Conservation (phyloP, 92 coral and sea anemone genomes). For the Bergia sp. region DNA sequence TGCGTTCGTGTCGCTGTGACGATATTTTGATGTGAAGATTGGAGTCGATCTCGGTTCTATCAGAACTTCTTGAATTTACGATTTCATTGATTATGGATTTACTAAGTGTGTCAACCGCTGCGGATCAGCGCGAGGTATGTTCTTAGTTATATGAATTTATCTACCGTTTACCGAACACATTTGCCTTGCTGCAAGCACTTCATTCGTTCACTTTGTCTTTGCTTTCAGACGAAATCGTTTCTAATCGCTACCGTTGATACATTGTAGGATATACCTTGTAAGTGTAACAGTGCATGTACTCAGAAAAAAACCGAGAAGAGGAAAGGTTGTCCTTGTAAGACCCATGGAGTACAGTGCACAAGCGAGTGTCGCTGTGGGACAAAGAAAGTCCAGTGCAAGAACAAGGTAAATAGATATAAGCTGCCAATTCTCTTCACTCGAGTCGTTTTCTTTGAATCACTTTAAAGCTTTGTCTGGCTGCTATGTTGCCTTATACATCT, state of each 20-base stretch:
- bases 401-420: not conserved
- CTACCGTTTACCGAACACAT: too few relatives aligned
- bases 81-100: too few relatives aligned
- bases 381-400: slow-evolving; percentile 23
- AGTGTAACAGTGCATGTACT: slow-evolving; percentile 4
- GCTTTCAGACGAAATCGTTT: slow-evolving; percentile 27
- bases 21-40: too few relatives aligned
- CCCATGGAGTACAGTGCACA: not conserved
- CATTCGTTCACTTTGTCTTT: not conserved
- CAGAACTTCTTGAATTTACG: too few relatives aligned
- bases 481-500: slow-evolving; percentile 8
- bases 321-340: slow-evolving; percentile 17
- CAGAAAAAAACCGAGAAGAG: slow-evolving; percentile 25
- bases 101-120: too few relatives aligned
- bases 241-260: slow-evolving; percentile 3
- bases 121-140: too few relatives aligned
- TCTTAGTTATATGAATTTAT: too few relatives aligned
- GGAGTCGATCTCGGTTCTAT: too few relatives aligned
- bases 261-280: slow-evolving; percentile 28
- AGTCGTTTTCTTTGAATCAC: slow-evolving; percentile 14
- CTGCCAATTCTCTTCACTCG: not conserved
- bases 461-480: too few relatives aligned
- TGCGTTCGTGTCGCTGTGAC: too few relatives aligned
- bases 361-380: slow-evolving; percentile 18
- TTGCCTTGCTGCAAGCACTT: too few relatives aligned